These are phyloP conservation scores for Platycheirus albimanus DNA, from an alignment of 2,888 invertebrate genomes.

Conservation along the genomic window DNA sequence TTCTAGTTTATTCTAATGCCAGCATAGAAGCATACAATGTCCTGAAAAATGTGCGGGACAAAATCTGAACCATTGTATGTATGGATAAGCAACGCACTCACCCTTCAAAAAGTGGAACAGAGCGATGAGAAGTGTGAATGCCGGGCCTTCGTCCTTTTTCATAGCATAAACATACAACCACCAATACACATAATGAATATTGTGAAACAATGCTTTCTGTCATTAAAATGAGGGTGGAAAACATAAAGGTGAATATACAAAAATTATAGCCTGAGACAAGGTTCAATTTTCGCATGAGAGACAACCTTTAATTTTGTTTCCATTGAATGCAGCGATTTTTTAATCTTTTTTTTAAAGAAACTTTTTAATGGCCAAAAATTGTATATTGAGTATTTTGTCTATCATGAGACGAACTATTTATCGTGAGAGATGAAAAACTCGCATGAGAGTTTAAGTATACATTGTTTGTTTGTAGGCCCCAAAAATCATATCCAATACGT, in stretches of 20 bases:
- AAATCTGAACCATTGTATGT: constrained; percentile 19
- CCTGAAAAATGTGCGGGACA: constrained; percentile 62
- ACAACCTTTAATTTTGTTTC: background rate
- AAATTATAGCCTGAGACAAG: background rate
- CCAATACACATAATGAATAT: constrained; percentile 9
- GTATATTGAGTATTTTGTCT: too few relatives aligned
- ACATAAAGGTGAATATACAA: constrained; percentile 28
- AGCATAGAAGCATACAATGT: constrained; percentile 16
- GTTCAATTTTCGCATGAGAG: background rate
- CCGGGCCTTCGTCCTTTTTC: constrained; percentile 55
- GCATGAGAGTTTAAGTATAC: too few relatives aligned
- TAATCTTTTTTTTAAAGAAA: too few relatives aligned
- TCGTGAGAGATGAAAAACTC: too few relatives aligned
- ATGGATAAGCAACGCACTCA: constrained; percentile 23
- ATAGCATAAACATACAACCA: constrained; percentile 8
- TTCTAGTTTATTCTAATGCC: background rate
- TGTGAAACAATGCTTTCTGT: constrained; percentile 26
- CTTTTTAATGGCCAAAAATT: too few relatives aligned
- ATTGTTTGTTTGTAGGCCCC: too few relatives aligned
- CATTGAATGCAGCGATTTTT: too few relatives aligned
- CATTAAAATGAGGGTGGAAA: constrained; percentile 32
- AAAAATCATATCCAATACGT: too few relatives aligned
- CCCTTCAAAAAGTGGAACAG: constrained; percentile 55
- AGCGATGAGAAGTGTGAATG: constrained; percentile 33
- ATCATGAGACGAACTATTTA: too few relatives aligned